Conservation (phyloP, 2,888 invertebrate genomes). For the Romanomermis culicivorax region DNA sequence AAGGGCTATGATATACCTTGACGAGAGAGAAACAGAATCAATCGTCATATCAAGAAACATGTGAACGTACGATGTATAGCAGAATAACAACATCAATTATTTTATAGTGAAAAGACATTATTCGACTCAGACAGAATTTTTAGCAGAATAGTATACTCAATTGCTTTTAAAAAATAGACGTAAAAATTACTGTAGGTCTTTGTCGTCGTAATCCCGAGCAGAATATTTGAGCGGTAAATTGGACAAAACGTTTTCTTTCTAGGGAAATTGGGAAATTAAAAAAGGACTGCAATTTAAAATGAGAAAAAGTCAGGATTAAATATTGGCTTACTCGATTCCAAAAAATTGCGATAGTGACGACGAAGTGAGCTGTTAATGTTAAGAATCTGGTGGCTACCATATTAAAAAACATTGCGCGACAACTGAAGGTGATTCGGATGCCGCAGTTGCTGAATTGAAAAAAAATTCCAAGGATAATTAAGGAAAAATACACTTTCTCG, state of each 20-base stretch:
- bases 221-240: conserved; percentile 34
- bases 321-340: conserved; percentile 45
- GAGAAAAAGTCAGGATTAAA: not conserved
- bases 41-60: not conserved
- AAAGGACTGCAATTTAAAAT: not conserved
- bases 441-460: too few species aligned
- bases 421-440: too few species aligned
- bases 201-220: conserved; percentile 28
- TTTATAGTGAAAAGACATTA: too few species aligned
- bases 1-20: conserved; percentile 41
- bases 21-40: conserved; percentile 24
- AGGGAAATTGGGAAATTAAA: not conserved
- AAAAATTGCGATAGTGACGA: conserved; percentile 44
- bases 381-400: conserved; percentile 45
- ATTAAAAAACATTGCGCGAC: conserved; percentile 21
- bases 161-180: too few species aligned
- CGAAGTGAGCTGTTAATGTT: conserved; percentile 46
- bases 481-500: too few species aligned
- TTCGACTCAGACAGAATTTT: too few species aligned
- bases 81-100: too few species aligned
- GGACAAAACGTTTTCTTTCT: conserved; percentile 34
- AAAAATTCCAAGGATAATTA: too few species aligned
- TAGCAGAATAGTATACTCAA: too few species aligned
- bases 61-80: too few species aligned
- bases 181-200: conserved; percentile 31